Base-by-base conservation (phyloP, 2,888 invertebrate genomes). In the Lasius platythorax region DNA sequence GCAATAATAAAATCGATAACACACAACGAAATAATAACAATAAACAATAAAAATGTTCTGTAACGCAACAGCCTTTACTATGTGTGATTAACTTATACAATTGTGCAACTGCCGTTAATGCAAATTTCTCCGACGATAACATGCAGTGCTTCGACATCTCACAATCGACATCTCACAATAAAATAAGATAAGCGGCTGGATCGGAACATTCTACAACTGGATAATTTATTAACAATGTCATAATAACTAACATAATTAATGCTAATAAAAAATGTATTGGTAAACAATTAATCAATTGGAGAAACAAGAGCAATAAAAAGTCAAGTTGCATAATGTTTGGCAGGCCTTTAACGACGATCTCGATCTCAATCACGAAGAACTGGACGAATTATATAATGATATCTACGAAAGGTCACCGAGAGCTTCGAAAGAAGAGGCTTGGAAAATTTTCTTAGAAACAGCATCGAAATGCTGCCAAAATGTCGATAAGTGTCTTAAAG, bases 381-480 rank as follows among this genome's bases (percentile, higher is more conserved):
- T 92, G 40, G 82, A 91, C 1, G 89, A 91, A 8, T 23, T 92
- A 6, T 91, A 87, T 70, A 74, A 87, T 9, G 88, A 90, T 68
- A 64, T 92, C n/a, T 81, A 79, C 53, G 76, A 87, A 8, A 87
- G 92, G 23, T 1, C 84, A 5, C 83, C 90, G 1, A 87, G 92
- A 70, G 79, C 82, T 23, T 68, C 91, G 33, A 83, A 85, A 67
- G 82, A 84, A 0, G 83, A 89, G 6, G 50, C 70, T 18, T 72
- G 73, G 56, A 85, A 75, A 37, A n/a, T 78, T 18, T 81, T 90
- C 28, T 64, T 76, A 15, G 74, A 83, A 8, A 83, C 83, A 23
- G 88, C 86, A 11, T 84, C 85, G 4, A 87, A 81, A 23, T 92
- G 92, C 76, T 92, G 92, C 46, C 83, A 85, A 40, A 78, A 91